These are phyloP conservation scores for Epinephelus awoara DNA, from an alignment of 2,797 vertebrate genomes.

Conservation along the genomic window DNA sequence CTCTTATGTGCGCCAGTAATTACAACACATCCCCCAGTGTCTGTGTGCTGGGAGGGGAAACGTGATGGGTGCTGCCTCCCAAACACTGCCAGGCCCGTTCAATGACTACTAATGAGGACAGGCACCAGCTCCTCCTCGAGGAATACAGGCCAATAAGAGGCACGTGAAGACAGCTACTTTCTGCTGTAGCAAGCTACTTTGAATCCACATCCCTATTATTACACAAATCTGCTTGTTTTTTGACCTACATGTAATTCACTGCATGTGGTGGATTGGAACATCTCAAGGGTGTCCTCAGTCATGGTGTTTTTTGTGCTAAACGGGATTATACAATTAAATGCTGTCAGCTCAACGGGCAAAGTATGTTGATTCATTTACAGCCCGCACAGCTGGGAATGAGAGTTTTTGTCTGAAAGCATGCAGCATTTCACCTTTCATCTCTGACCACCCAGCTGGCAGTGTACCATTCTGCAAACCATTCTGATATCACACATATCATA, in stretches of 20 bases:
- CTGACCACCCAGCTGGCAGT: background rate
- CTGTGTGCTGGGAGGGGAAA: conserved; percentile 63
- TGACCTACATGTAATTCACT: conserved; percentile 74
- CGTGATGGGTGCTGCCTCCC: conserved; percentile 69
- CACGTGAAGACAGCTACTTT: conserved; percentile 28
- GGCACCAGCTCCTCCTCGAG: conserved; percentile 56
- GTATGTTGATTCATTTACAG: conserved; percentile 51
- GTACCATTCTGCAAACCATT: too few relatives aligned
- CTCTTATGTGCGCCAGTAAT: conserved; percentile 80
- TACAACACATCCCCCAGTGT: conserved; percentile 75
- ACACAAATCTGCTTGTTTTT: conserved; percentile 76
- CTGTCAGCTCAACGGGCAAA: conserved; percentile 51
- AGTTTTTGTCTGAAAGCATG: background rate
- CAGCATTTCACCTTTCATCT: background rate
- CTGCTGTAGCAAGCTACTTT: conserved; percentile 35
- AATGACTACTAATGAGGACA: conserved; percentile 82
- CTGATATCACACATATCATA: too few relatives aligned
- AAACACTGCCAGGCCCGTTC: conserved; percentile 67
- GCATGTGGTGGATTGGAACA: conserved; percentile 67
- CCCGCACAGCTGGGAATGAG: conserved; percentile 5
- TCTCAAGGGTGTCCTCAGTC: conserved; percentile 64
- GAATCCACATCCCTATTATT: conserved; percentile 73
- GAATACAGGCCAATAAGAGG: conserved; percentile 64
- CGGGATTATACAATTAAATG: conserved; percentile 70
- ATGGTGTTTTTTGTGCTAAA: conserved; percentile 62